Percentiles rank a stretch among this genome's conserved stretches.
These are phyloP conservation scores for Hemiprocne comata DNA, from an alignment of 2,113 vertebrate species.

Conservation along the genomic window DNA sequence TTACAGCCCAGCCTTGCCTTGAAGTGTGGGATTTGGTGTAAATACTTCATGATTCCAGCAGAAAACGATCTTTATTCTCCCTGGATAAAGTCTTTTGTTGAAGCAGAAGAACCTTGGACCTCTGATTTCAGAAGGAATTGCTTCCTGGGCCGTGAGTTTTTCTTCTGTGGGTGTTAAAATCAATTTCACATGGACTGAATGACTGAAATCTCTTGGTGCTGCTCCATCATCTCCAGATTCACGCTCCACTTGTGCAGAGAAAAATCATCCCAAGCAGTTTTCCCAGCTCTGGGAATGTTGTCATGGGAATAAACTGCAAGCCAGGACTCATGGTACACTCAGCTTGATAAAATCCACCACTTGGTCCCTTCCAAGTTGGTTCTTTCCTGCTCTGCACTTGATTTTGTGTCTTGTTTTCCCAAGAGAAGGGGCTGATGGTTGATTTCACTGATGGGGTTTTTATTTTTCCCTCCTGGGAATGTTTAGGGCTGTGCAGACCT, in stretches of 20 bases:
- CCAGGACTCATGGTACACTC: rapidly evolving
- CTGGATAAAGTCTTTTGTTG: not conserved
- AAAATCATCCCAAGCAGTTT: not conserved
- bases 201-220: rapidly evolving
- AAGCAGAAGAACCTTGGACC: rapidly evolving
- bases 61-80: not conserved
- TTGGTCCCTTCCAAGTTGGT: rapidly evolving
- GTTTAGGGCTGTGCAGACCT: no score
- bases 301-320: not conserved
- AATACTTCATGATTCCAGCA: rapidly evolving
- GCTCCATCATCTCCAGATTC: rapidly evolving
- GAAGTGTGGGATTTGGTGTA: not conserved
- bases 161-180: not conserved
- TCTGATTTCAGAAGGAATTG: not conserved
- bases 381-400: rapidly evolving
- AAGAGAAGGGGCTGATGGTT: rapidly evolving
- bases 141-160: not conserved
- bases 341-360: not conserved
- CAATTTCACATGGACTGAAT: not conserved
- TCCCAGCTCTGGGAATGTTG: not conserved
- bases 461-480: not conserved
- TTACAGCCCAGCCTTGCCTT: no score
- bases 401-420: rapidly evolving
- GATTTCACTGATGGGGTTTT: rapidly evolving
- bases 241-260: rapidly evolving